Conservation (phyloP, 2,113 vertebrate species). For the Peromyscus maniculatus region DNA sequence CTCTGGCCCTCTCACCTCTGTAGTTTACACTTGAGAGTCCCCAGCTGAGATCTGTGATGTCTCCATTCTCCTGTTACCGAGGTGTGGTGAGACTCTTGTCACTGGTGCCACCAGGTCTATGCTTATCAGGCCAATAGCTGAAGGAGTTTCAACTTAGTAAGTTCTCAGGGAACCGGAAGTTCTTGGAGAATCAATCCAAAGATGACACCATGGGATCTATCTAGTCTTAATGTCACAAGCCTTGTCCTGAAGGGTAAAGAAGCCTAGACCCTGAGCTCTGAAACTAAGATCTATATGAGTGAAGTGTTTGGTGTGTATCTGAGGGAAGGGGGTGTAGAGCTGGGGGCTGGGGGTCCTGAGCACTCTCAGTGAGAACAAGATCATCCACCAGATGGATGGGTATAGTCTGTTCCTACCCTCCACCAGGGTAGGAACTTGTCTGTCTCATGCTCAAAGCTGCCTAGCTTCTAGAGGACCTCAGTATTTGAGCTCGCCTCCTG, state of each 20-base stretch:
- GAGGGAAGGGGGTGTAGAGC: no score
- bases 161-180: neutral
- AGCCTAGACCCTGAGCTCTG: neutral
- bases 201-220: neutral
- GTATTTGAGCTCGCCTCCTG: no score
- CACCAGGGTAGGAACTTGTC: no score
- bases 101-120: neutral
- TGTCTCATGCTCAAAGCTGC: neutral
- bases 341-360: neutral
- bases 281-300: neutral
- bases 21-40: rapidly evolving
- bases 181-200: neutral
- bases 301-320: neutral
- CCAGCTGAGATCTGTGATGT: rapidly evolving
- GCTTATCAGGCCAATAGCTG: neutral
- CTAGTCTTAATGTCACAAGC: neutral
- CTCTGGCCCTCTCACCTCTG: neutral
- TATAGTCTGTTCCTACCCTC: neutral
- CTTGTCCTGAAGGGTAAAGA: neutral
- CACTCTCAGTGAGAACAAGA: neutral
- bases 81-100: neutral
- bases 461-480: no score
- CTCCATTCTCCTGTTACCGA: rapidly evolving
- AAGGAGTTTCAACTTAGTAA: neutral
- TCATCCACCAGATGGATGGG: no score